Evolutionary conservation across 2,797 vertebrate species (phyloP).

Genomic region (Distichodus sexfasciatus): DNA sequence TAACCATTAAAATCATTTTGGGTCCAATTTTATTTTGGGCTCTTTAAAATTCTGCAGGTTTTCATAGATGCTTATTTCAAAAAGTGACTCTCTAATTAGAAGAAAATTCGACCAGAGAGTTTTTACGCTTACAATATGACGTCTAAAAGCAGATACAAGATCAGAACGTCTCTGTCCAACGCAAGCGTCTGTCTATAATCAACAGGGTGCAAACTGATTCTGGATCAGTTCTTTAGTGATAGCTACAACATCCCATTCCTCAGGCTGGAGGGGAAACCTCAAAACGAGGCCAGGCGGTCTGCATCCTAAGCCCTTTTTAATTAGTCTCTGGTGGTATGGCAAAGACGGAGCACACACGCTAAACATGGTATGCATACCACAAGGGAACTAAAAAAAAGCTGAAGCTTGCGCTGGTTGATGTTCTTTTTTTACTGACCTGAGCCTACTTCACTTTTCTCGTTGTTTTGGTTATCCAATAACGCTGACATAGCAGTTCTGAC

Average conservation of each 20-base stretch:
- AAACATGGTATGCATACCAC: constrained; percentile 40
- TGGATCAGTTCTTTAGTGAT: constrained; percentile 18
- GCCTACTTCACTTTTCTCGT: background rate
- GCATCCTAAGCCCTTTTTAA: constrained; percentile 53
- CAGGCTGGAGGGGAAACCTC: constrained; percentile 22
- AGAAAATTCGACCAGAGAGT: background rate
- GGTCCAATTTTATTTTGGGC: too few species aligned
- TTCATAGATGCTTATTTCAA: constrained; percentile 29
- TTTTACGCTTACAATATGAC: background rate
- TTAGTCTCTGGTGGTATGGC: constrained; percentile 42
- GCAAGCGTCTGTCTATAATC: background rate
- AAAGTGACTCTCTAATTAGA: constrained; percentile 30
- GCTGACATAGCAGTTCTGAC: background rate
- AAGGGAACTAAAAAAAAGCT: constrained; percentile 42
- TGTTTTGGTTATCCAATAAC: background rate
- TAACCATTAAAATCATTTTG: too few species aligned
- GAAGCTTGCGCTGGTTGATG: background rate
- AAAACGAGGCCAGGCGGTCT: constrained; percentile 33
- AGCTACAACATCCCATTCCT: constrained; percentile 17
- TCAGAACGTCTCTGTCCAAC: background rate
- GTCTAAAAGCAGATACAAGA: constrained; percentile 18
- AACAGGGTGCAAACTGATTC: constrained; percentile 10
- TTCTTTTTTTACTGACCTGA: background rate
- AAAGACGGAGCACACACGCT: constrained; percentile 33
- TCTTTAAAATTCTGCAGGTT: background rate